Evolutionary conservation across 2,888 invertebrate genomes (phyloP).

Genomic region (Cephus runcator): DNA sequence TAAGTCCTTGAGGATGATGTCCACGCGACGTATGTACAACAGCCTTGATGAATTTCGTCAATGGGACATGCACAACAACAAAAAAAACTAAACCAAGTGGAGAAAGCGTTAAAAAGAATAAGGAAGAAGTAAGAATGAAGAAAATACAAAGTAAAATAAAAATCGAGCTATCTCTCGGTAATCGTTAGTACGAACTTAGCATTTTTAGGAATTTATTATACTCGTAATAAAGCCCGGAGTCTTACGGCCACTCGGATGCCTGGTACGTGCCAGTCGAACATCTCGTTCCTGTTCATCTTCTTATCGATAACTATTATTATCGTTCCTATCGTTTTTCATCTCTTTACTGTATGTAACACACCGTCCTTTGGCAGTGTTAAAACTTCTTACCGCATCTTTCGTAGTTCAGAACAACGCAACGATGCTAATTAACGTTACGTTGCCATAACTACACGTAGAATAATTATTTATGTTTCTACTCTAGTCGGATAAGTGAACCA

Average conservation of each 20-base stretch:
- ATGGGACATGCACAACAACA: not conserved
- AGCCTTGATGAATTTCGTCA: not conserved
- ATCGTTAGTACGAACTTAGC: not conserved
- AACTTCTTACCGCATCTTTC: not conserved
- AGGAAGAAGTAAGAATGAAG: conserved; percentile 2
- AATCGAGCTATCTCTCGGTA: not conserved
- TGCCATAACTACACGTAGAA: not conserved
- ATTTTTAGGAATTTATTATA: conserved; percentile 3
- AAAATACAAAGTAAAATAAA: not conserved
- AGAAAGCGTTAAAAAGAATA: conserved; percentile 4
- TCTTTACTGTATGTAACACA: not conserved
- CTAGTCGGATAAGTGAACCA: not conserved
- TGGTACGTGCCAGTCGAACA: not conserved
- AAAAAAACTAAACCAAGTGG: not conserved
- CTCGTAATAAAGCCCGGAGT: not conserved
- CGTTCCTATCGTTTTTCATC: not conserved
- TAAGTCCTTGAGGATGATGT: not conserved
- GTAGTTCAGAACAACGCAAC: not conserved
- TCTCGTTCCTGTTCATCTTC: not conserved
- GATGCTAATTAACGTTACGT: not conserved
- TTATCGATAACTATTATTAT: not conserved
- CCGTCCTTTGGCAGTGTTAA: not conserved
- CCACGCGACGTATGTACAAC: not conserved
- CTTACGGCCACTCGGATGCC: not conserved
- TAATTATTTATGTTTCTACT: not conserved